Conservation (phyloP, 2,113 vertebrate species). For the Bostrychus sinensis region DNA sequence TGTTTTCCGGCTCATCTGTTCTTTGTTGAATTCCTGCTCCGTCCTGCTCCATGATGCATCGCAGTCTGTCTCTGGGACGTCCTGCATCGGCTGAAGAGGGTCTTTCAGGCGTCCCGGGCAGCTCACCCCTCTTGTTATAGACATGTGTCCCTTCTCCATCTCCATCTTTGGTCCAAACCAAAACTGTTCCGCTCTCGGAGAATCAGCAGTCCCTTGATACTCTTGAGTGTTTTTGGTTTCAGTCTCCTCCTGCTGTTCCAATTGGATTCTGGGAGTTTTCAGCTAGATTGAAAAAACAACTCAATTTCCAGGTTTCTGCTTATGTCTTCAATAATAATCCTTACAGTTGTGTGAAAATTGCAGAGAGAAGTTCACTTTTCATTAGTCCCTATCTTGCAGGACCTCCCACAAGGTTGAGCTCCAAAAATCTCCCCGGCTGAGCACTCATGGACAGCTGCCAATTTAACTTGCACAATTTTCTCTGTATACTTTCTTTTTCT, state of each 20-base stretch:
- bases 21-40: conserved; percentile 58
- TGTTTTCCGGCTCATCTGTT: conserved; percentile 75
- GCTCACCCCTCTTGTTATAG: conserved; percentile 73
- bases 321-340: conserved; percentile 41
- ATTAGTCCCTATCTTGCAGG: conserved; percentile 55
- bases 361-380: conserved; percentile 47
- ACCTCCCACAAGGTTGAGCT: conserved; percentile 68
- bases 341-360: conserved; percentile 26
- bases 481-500: conserved; percentile 51
- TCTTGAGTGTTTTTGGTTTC: conserved; percentile 21
- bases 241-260: conserved; percentile 7
- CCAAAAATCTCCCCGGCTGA: conserved; percentile 58
- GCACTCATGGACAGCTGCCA: conserved; percentile 72
- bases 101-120: conserved; percentile 68
- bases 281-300: conserved; percentile 35
- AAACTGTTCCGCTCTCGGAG: conserved; percentile 10
- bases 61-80: conserved; percentile 51
- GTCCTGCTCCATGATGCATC: conserved; percentile 66
- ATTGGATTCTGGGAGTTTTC: conserved; percentile 31
- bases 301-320: conserved; percentile 44
- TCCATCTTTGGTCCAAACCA: conserved; percentile 29
- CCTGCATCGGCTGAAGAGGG: conserved; percentile 57
- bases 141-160: conserved; percentile 70
- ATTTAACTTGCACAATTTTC: conserved; percentile 68
- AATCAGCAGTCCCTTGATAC: conserved; percentile 8